These are phyloP conservation scores for Oncopodura yosiiana DNA, from an alignment of 1,140 invertebrate species.

Conservation along the genomic window DNA sequence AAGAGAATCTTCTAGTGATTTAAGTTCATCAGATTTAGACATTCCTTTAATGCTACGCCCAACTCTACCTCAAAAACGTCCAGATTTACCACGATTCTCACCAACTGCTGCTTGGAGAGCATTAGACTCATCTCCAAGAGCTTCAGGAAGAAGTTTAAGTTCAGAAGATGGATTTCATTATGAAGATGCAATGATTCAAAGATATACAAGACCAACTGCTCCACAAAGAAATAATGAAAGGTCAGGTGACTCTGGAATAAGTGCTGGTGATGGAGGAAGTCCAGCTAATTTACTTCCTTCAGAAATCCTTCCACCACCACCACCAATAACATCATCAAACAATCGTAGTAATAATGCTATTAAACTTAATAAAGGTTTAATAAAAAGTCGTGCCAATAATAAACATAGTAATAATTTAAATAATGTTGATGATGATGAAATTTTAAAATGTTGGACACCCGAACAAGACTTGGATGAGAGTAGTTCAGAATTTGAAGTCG, in stretches of 20 bases:
- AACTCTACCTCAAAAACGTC: constrained; percentile 62
- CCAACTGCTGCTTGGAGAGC: constrained; percentile 70
- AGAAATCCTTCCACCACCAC: not conserved
- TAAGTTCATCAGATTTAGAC: constrained; percentile 39
- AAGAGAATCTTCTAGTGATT: constrained; percentile 24
- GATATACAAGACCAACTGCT: constrained; percentile 45
- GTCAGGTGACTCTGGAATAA: constrained; percentile 69
- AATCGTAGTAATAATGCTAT: no score
- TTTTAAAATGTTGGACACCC: constrained; percentile 57
- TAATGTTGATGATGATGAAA: not conserved
- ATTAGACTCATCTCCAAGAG: constrained; percentile 39
- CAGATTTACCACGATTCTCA: constrained; percentile 64
- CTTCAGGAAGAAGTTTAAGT: constrained; percentile 40
- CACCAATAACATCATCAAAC: not conserved
- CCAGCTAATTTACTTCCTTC: constrained; percentile 38
- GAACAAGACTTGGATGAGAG: constrained; percentile 63
- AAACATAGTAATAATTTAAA: not conserved
- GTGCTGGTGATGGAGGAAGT: constrained; percentile 52
- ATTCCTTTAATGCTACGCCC: constrained; percentile 62
- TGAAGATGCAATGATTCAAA: constrained; percentile 43
- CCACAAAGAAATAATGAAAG: constrained; percentile 47
- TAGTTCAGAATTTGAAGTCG: constrained; percentile 57
- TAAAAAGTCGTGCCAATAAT: not conserved
- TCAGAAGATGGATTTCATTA: constrained; percentile 32
- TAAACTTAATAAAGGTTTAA: no score